Base-by-base conservation (phyloP, 1,140 invertebrate genomes). In the Drosophila parabipectinata region DNA sequence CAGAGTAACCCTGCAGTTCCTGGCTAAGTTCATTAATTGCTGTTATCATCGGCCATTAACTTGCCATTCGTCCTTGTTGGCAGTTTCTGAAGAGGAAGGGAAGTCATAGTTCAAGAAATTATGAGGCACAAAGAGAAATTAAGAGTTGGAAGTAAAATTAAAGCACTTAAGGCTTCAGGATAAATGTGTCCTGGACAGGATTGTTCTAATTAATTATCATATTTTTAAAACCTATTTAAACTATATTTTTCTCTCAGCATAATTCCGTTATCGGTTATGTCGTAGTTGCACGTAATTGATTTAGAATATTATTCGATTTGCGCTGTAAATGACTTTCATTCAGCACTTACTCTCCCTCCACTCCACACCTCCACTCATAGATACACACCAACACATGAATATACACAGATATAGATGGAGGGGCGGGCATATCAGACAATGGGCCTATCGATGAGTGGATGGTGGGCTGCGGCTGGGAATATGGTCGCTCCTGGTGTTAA, bases 241-340 rank as follows among this genome's bases (percentile, higher is more conserved):
- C 24, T 2, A n/a, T 24, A 9, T 10, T 47, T 18, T 21, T 10
- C 4, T 47, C 47, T n/a, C 21, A 24, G 24, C 8, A 28, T 39
- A 61, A 18, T 53, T 52, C 34, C 34, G n/a, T 56, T 81, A 77
- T 81, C 78, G 59, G 37, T 44, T 54, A 62, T 62, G 78, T 81
- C 78, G 64, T 78, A 76, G 80, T 88, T 88, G 84, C 62, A 76
- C 75, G 79, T 87, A 88, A 87, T 87, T 83, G 81, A 83, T 79
- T 87, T 88, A 69, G 84, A 83, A 83, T 83, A 87, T 88, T 79
- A 83, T 87, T 88, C 83, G 79, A 87, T 87, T 87, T 87, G 83
- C 72, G 76, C 76, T 79, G 60, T 83, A 83, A 87, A 88, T 88
- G 83, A 83, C 67, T 89, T 87, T 67, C 79, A 87, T 87, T 87